Conservation (phyloP, 2,888 invertebrate genomes). For the Sycophila texana region DNA sequence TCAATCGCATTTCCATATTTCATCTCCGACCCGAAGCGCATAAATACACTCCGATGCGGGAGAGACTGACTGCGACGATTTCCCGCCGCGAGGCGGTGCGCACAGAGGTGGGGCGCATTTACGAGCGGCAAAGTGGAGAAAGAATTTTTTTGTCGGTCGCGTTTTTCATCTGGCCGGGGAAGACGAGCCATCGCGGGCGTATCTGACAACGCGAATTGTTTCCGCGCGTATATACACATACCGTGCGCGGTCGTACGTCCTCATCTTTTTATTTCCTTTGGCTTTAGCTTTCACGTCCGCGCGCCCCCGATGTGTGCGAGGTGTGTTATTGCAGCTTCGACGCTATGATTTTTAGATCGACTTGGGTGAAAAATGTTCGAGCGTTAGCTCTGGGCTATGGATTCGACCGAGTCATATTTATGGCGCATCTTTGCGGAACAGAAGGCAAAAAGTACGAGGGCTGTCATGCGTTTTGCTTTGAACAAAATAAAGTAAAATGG, state of each 20-base stretch:
- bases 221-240: too few relatives aligned
- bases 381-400: background rate
- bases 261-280: constrained; percentile 19
- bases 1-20: too few relatives aligned
- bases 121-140: too few relatives aligned
- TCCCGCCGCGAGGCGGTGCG: too few relatives aligned
- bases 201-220: too few relatives aligned
- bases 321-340: constrained; percentile 8
- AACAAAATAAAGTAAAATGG: background rate
- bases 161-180: too few relatives aligned
- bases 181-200: background rate
- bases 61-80: too few relatives aligned
- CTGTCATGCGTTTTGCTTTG: background rate
- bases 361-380: constrained; percentile 27
- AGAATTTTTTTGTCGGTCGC: too few relatives aligned
- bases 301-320: background rate
- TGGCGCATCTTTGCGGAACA: background rate
- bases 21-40: too few relatives aligned
- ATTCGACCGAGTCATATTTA: background rate
- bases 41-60: too few relatives aligned
- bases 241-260: background rate
- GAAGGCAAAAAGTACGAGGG: background rate
- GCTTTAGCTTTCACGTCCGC: background rate
- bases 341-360: constrained; percentile 39
- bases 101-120: too few relatives aligned